These are phyloP conservation scores for Gobio occitaniae DNA, from an alignment of 2,797 vertebrate genomes.

Conservation along the genomic window DNA sequence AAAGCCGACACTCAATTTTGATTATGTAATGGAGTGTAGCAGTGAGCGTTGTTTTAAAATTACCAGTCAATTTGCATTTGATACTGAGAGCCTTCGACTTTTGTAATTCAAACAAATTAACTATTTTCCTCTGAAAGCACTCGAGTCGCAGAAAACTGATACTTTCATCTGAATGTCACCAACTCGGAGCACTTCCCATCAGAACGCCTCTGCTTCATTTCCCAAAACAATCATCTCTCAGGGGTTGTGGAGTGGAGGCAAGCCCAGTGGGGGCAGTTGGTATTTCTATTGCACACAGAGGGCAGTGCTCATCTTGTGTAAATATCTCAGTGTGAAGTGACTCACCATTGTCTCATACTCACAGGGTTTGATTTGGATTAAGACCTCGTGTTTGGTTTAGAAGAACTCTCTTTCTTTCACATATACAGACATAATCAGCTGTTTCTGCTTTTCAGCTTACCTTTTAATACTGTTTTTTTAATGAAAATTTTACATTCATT, in stretches of 20 bases:
- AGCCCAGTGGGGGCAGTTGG: conserved; percentile 30
- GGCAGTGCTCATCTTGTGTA: conserved; percentile 27
- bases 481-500: background rate
- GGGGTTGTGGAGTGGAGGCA: conserved; percentile 16
- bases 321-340: conserved; percentile 38
- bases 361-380: conserved; percentile 8
- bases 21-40: conserved; percentile 17
- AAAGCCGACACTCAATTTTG: conserved; percentile 15
- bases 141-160: background rate
- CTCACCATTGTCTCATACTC: conserved; percentile 4
- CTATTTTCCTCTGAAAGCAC: conserved; percentile 3
- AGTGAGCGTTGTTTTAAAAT: conserved; percentile 31
- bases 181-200: conserved; percentile 11
- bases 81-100: background rate
- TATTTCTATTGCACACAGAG: conserved; percentile 27
- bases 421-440: background rate
- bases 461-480: background rate
- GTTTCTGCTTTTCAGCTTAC: background rate
- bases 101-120: background rate
- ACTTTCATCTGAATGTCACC: conserved; percentile 31
- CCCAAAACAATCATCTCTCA: conserved; percentile 43
- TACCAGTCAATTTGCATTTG: background rate
- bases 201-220: conserved; percentile 36
- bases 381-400: background rate
- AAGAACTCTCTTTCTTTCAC: background rate